Base-by-base conservation (phyloP, 1,140 invertebrate species). In the Nixonia krombeini region DNA sequence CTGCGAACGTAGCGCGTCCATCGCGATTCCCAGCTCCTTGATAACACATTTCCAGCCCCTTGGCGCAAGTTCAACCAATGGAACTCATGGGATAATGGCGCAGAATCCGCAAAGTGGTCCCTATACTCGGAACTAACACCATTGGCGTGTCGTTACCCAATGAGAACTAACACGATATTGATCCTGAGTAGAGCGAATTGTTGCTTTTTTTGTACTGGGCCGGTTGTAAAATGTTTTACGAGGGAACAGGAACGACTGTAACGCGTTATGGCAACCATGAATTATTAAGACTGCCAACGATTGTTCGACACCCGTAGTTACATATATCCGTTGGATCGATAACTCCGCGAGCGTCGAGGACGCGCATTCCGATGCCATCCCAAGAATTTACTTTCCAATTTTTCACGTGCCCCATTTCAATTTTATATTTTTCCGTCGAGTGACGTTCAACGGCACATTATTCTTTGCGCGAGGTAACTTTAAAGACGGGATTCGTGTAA, bases 211-310 rank as follows among this genome's bases (percentile, higher is more conserved):
- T 78, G n/a, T 78, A 78, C 74, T 66, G 58, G 58, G 40, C 13
- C 52, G 69, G 73, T 74, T 78, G 70, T 76, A 78, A 78, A 79
- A 66, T 76, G 72, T 67, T 79, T 78, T 76, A 79, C 42, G 71
- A 65, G 38, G 25, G 35, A 53, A 61, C 45, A 16, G 37, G 57
- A 66, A 71, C 67, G 58, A 59, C 58, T 61, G 50, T 66, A 41
- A 64, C 46, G 40, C 63, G 66, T 78, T 71, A 73, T 52, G 65
- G 67, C 52, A 49, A 59, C 52, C 46, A 35, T 69, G 75, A 79
- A 50, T 75, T 79, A 79, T 78, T 78, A 76, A 73, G 51, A 79
- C 78, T 66, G 69, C 57, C 38, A 15, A 31, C 31, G 31, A 70
- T 66, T 44, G 45, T 67, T 73, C 66, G 50, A 73, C 68, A 52